Evolutionary conservation across 2,888 invertebrate species (phyloP).

Genomic region (Galerucella nymphaeae): DNA sequence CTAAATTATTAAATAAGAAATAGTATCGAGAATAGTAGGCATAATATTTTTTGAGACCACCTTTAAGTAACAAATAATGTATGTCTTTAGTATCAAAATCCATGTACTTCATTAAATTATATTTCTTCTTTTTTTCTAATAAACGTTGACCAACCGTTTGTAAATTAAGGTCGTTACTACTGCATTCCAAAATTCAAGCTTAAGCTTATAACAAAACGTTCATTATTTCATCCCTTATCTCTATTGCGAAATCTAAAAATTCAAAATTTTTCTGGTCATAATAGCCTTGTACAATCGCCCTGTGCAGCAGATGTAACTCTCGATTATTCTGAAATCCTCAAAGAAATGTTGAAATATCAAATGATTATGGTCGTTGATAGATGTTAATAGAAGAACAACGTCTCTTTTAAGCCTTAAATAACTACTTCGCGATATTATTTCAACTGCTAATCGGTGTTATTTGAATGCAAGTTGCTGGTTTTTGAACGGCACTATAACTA

Average conservation of each 20-base stretch:
- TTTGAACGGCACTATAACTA: neutral
- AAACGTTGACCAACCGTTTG: neutral
- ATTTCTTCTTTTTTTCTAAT: neutral
- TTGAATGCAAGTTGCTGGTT: conserved; percentile 4
- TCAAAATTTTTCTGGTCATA: neutral
- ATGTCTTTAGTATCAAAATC: too few relatives aligned
- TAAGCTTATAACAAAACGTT: conserved; percentile 3
- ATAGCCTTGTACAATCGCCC: conserved; percentile 12
- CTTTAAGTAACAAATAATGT: too few relatives aligned
- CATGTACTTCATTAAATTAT: too few relatives aligned
- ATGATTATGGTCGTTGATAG: conserved; percentile 13
- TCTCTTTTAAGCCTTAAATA: conserved; percentile 6
- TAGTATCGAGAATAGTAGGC: too few relatives aligned
- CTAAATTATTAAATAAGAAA: too few relatives aligned
- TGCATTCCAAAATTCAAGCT: conserved; percentile 17
- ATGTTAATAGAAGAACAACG: conserved; percentile 17
- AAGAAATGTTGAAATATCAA: conserved; percentile 22
- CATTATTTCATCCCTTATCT: conserved; percentile 18
- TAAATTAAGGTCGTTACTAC: neutral
- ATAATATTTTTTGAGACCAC: too few relatives aligned
- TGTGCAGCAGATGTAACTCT: conserved; percentile 23
- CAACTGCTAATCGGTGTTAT: neutral
- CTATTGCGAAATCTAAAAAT: conserved; percentile 10
- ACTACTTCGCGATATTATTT: conserved; percentile 10
- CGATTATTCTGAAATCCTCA: conserved; percentile 28